Percentiles rank a stretch among this genome's conserved stretches.
Conservation (phyloP, 2,797 vertebrate species). For the Poeciliopsis gracilis region DNA sequence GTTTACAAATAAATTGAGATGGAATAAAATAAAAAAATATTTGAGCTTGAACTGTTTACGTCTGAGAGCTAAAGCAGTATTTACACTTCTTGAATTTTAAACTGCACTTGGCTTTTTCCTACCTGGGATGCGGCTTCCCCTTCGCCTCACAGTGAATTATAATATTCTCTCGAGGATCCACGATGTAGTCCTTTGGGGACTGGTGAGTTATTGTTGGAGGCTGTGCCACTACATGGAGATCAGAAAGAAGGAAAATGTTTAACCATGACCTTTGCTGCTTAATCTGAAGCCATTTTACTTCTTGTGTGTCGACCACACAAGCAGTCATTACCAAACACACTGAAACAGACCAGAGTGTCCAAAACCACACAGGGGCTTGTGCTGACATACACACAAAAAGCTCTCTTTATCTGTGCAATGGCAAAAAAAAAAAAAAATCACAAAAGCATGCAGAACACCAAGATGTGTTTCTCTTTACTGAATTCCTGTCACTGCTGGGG, state of each 20-base stretch:
- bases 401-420: constrained; percentile 29
- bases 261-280: constrained; percentile 58
- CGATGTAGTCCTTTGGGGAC: constrained; percentile 96
- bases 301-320: constrained; percentile 51
- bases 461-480: constrained; percentile 71
- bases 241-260: constrained; percentile 55
- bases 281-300: constrained; percentile 37
- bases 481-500: constrained; percentile 49
- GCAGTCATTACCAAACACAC: constrained; percentile 47
- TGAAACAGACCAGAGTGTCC: constrained; percentile 30
- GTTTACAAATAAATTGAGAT: constrained; percentile 12
- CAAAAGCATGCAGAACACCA: constrained; percentile 54
- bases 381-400: constrained; percentile 50
- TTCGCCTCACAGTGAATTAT: constrained; percentile 96
- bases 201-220: constrained; percentile 96
- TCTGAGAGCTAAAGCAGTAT: constrained; percentile 18
- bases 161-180: constrained; percentile 96
- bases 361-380: constrained; percentile 28
- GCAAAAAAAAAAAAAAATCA: constrained; percentile 26
- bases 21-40: constrained; percentile 2
- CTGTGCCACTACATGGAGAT: constrained; percentile 86
- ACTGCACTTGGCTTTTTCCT: constrained; percentile 45
- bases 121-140: constrained; percentile 96
- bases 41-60: constrained; percentile 8
- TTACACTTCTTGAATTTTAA: constrained; percentile 23